These are phyloP conservation scores for Drosophila demipolita DNA, from an alignment of 2,888 invertebrate genomes.

Conservation along the genomic window DNA sequence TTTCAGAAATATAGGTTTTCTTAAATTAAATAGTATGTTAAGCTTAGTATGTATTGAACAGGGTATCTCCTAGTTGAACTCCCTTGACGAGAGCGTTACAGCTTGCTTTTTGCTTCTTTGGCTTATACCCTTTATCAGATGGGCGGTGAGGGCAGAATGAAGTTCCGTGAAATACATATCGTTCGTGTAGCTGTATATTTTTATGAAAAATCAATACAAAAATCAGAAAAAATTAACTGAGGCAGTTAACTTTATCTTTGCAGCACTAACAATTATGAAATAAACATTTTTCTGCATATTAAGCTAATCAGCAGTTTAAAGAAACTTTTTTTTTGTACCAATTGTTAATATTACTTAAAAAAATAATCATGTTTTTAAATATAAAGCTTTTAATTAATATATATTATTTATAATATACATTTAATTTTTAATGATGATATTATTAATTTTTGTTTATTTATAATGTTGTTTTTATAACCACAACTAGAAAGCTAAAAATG, in stretches of 20 bases:
- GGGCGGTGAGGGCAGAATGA: background rate
- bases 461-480: no score
- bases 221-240: background rate
- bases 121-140: constrained; percentile 31
- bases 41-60: background rate
- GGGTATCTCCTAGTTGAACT: background rate
- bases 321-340: background rate
- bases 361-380: no score
- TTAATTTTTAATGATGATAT: no score
- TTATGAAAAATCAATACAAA: background rate
- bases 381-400: no score
- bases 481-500: no score
- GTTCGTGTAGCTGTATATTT: background rate
- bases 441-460: no score
- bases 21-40: background rate
- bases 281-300: background rate
- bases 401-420: no score
- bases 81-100: background rate
- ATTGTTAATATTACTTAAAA: no score
- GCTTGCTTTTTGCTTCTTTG: background rate
- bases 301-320: background rate
- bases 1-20: background rate
- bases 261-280: no score
- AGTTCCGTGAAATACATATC: constrained; percentile 5
- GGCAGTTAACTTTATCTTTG: background rate